Evolutionary conservation across 2,797 vertebrate genomes (phyloP).

Genomic region (Etheostoma nigrum): DNA sequence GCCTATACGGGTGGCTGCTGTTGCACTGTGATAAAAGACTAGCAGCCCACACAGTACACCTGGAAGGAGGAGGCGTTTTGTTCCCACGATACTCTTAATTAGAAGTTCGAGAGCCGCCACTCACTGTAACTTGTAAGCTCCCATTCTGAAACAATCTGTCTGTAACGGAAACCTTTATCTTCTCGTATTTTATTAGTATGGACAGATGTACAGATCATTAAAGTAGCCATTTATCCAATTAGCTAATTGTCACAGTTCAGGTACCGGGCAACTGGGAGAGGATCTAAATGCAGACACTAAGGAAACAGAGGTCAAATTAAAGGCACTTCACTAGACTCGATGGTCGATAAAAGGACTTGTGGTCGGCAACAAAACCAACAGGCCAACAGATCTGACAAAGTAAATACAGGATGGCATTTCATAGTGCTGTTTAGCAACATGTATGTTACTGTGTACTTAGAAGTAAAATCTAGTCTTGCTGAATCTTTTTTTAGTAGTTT

Average conservation of each 20-base stretch:
- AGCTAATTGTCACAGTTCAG: conserved; percentile 25
- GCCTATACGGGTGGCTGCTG: conserved; percentile 62
- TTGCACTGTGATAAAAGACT: conserved; percentile 56
- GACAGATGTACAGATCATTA: conserved; percentile 7
- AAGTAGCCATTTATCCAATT: conserved; percentile 20
- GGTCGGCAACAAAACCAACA: conserved; percentile 12
- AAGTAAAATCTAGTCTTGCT: neutral
- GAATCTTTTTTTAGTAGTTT: too few relatives aligned
- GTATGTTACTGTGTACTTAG: neutral
- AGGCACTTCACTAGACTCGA: neutral
- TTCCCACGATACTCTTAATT: conserved; percentile 56
- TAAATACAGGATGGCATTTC: conserved; percentile 2
- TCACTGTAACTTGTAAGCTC: neutral
- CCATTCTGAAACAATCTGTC: neutral
- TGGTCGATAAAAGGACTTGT: neutral
- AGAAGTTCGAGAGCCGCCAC: conserved; percentile 19
- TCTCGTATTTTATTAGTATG: neutral
- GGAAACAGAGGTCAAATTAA: conserved; percentile 20
- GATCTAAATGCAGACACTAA: neutral
- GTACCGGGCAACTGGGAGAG: neutral
- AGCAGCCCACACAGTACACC: conserved; percentile 54
- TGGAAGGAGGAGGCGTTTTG: conserved; percentile 57
- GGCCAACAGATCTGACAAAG: conserved; percentile 2
- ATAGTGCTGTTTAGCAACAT: neutral
- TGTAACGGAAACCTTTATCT: neutral